Conservation (phyloP, 2,888 invertebrate genomes). For the Mimachlamys varia region DNA sequence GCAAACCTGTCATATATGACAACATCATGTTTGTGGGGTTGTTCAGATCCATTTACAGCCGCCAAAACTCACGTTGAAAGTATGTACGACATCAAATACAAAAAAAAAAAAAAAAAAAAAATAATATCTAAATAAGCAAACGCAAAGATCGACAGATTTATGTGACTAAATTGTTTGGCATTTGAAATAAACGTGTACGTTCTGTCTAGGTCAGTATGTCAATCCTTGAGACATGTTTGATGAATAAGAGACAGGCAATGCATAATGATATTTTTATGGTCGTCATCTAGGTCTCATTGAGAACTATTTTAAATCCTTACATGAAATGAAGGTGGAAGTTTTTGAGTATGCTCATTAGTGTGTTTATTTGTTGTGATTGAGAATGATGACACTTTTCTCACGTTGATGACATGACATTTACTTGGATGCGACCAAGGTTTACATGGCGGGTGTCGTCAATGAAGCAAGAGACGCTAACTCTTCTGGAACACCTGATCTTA, state of each 20-base stretch:
- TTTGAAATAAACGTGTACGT: background rate
- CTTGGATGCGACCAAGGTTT: too few species aligned
- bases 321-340: too few species aligned
- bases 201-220: background rate
- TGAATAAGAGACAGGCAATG: background rate
- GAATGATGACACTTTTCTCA: too few species aligned
- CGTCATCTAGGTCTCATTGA: too few species aligned
- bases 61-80: constrained; percentile 7
- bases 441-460: too few species aligned
- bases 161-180: background rate
- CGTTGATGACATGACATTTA: too few species aligned
- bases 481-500: too few species aligned
- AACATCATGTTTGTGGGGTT: background rate
- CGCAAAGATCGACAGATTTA: background rate
- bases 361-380: too few species aligned
- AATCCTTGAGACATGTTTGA: background rate
- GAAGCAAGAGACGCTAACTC: too few species aligned
- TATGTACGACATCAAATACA: background rate
- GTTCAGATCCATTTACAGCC: background rate
- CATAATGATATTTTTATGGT: background rate
- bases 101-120: background rate
- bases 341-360: too few species aligned
- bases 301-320: too few species aligned
- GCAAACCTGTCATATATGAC: background rate
- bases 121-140: background rate